Conservation (phyloP, 2,888 invertebrate genomes). For the Thyatira batis region DNA sequence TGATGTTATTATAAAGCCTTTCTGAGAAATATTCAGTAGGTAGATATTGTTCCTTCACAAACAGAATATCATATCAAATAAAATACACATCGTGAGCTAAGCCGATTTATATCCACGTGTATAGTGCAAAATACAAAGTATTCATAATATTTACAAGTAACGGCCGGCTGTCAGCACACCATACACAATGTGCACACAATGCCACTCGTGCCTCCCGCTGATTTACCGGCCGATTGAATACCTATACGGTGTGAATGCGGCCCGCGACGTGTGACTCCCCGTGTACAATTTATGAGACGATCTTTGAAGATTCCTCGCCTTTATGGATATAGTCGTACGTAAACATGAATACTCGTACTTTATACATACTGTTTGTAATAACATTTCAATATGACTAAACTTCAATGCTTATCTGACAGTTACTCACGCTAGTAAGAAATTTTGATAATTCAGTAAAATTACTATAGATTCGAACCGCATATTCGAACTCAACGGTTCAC, state of each 20-base stretch:
- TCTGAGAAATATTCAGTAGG: no score
- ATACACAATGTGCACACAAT: constrained; percentile 41
- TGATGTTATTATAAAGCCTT: no score
- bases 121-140: neutral
- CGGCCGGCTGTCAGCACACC: constrained; percentile 40
- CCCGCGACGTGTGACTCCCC: constrained; percentile 6
- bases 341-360: neutral
- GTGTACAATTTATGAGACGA: constrained; percentile 27
- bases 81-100: neutral
- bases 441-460: no score
- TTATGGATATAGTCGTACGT: neutral
- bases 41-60: no score
- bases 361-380: neutral
- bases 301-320: neutral
- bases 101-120: neutral
- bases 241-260: constrained; percentile 48
- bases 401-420: no score
- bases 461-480: no score
- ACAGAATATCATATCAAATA: neutral
- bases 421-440: no score
- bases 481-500: no score
- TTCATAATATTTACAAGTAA: constrained; percentile 30
- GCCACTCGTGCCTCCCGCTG: constrained; percentile 43
- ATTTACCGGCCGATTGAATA: constrained; percentile 59
- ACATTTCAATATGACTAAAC: neutral